Conservation (phyloP, 2,888 invertebrate species). For the Caenorhabditis japonica region DNA sequence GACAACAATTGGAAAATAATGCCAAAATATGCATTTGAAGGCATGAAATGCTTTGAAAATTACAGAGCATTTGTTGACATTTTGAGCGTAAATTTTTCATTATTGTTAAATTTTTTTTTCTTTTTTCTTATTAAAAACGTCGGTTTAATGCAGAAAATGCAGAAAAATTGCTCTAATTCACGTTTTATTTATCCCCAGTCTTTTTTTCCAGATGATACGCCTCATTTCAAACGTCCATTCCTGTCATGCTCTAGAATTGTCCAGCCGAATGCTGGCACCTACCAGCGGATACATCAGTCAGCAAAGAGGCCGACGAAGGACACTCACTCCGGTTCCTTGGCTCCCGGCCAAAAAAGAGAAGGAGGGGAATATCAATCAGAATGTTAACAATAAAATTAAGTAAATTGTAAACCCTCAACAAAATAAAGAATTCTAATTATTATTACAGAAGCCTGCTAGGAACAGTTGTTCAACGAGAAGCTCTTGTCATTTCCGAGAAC, state of each 20-base stretch:
- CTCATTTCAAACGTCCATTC: constrained; percentile 28
- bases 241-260: constrained; percentile 22
- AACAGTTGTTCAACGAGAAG: constrained; percentile 48
- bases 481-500: background rate
- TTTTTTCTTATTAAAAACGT: background rate
- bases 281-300: constrained; percentile 13
- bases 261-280: constrained; percentile 20
- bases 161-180: background rate
- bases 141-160: too few species aligned
- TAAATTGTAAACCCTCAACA: constrained; percentile 8
- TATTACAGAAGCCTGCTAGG: constrained; percentile 52
- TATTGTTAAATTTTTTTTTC: background rate
- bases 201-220: constrained; percentile 45
- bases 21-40: too few species aligned
- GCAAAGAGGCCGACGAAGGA: constrained; percentile 61
- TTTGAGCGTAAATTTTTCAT: too few species aligned
- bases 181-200: background rate
- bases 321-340: constrained; percentile 69
- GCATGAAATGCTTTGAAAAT: too few species aligned
- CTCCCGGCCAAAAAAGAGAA: constrained; percentile 57
- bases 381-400: constrained; percentile 43
- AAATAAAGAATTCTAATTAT: background rate
- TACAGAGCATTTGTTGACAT: too few species aligned
- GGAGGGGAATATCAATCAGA: constrained; percentile 9
- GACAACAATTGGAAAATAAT: too few species aligned